Evolutionary conservation across 2,888 invertebrate genomes (phyloP).

Genomic region (Cheilosia variabilis): DNA sequence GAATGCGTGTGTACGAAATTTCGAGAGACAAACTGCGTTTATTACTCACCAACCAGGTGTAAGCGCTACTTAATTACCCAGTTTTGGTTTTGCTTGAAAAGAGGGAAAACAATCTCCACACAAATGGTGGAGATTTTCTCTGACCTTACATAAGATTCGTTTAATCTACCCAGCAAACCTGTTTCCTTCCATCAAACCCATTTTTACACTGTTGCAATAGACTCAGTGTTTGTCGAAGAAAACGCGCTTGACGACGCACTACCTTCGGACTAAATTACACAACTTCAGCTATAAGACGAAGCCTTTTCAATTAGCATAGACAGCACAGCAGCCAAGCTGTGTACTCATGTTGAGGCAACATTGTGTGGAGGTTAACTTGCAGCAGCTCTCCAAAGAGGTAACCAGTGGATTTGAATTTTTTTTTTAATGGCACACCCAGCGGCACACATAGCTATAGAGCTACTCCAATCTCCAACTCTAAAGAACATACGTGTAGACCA

Average conservation of each 20-base stretch:
- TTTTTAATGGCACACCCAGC: constrained; percentile 47
- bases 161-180: constrained; percentile 1
- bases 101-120: constrained; percentile 8
- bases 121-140: constrained; percentile 7
- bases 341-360: constrained; percentile 51
- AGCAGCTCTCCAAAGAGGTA: constrained; percentile 37
- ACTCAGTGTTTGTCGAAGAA: neutral
- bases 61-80: constrained; percentile 11
- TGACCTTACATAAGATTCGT: constrained; percentile 23
- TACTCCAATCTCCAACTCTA: neutral
- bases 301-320: constrained; percentile 8
- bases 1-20: neutral
- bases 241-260: constrained; percentile 9
- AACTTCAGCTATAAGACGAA: neutral
- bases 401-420: constrained; percentile 13
- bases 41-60: constrained; percentile 9
- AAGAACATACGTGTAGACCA: constrained; percentile 17
- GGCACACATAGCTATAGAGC: constrained; percentile 7
- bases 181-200: constrained; percentile 3
- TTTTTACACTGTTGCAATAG: neutral
- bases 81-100: neutral
- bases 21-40: neutral
- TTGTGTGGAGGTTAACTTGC: constrained; percentile 25
- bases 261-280: neutral
- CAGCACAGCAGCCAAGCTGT: neutral